These are phyloP conservation scores for Octodon degus DNA, from an alignment of 2,113 vertebrate species.

Conservation along the genomic window DNA sequence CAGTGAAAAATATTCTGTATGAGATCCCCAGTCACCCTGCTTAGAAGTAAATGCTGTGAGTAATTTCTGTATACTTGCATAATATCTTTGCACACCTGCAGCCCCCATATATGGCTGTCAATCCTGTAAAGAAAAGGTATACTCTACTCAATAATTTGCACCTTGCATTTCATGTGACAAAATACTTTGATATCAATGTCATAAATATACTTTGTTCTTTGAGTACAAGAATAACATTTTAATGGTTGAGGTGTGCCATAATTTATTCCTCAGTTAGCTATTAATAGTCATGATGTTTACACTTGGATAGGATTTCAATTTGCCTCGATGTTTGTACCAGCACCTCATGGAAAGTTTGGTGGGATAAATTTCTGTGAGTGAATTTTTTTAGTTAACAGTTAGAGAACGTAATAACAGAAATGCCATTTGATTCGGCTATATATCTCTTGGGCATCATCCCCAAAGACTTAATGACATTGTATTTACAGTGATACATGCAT, in stretches of 20 bases:
- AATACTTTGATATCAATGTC: not conserved
- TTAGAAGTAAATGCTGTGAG: not conserved
- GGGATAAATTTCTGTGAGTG: not conserved
- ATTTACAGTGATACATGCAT: not conserved
- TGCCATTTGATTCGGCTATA: not conserved
- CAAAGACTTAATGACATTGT: not conserved
- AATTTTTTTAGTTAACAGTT: not conserved
- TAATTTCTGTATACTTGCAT: not conserved
- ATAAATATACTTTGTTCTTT: not conserved
- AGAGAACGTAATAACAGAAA: not conserved
- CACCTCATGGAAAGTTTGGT: not conserved
- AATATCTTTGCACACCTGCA: not conserved
- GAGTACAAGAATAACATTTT: not conserved
- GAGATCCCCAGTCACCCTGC: not conserved
- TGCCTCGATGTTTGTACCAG: not conserved
- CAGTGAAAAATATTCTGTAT: constrained; percentile 7
- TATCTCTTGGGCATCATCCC: not conserved
- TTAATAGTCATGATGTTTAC: not conserved
- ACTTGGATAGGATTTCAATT: not conserved
- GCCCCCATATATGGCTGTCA: not conserved
- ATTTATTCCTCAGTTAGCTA: not conserved
- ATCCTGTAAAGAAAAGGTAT: not conserved
- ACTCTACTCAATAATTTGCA: not conserved
- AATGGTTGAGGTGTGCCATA: not conserved
- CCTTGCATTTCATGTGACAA: not conserved